Conservation (phyloP, 2,113 vertebrate genomes). For the Neodon shergylaensis region DNA sequence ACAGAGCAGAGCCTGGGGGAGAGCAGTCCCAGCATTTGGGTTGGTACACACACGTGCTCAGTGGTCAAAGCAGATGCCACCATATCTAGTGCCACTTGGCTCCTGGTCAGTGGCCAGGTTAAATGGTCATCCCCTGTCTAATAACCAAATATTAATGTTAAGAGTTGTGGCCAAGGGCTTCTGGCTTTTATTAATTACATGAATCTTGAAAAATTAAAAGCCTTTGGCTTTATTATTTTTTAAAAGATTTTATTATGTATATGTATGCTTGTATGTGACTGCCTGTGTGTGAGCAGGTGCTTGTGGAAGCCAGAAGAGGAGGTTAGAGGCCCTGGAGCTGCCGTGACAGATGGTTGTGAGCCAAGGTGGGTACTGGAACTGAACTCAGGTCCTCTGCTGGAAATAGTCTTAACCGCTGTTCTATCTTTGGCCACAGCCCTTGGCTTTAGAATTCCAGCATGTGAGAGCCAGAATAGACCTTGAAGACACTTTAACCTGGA, state of each 20-base stretch:
- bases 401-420: background rate
- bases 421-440: background rate
- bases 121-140: background rate
- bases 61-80: conserved; percentile 25
- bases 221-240: background rate
- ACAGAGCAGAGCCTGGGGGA: conserved; percentile 18
- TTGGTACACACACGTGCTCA: background rate
- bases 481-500: background rate
- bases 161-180: background rate
- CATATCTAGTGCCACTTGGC: background rate
- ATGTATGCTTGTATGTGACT: background rate
- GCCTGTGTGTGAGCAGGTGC: background rate
- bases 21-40: background rate
- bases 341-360: background rate
- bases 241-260: background rate
- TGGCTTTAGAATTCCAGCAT: background rate
- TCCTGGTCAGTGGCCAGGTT: background rate
- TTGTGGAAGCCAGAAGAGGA: background rate
- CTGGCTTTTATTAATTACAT: background rate
- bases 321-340: background rate
- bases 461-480: background rate
- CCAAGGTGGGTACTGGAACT: background rate
- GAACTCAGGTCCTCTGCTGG: too few species aligned
- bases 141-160: background rate
- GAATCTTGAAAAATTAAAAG: background rate